phyloP scores from a whole-genome alignment of 2,113 vertebrate genomes.

The Lophura nycthemera region DNA sequence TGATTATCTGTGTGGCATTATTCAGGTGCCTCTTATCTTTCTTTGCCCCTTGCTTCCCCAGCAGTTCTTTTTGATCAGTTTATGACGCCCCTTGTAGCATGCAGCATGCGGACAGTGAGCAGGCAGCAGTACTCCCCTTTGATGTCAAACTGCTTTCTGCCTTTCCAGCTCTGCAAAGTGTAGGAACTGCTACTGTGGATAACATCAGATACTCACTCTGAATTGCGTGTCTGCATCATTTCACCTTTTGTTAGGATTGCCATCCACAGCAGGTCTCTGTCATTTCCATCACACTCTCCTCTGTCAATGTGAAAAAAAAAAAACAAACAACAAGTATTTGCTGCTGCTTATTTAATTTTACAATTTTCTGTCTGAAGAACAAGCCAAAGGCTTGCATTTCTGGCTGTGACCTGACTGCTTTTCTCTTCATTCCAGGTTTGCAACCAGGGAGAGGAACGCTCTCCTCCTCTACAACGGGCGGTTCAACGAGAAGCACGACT shows the following conservation, averaged over 20 bases:
- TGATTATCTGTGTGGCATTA: background rate
- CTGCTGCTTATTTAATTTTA: background rate
- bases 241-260: background rate
- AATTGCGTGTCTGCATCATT: background rate
- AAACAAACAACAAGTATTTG: background rate
- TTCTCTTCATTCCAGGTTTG: conserved; percentile 82
- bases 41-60: background rate
- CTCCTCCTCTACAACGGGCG: conserved; percentile 95
- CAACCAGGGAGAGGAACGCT: conserved; percentile 88
- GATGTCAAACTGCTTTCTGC: background rate
- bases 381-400: background rate
- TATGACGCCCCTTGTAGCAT: background rate
- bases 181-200: background rate
- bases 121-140: background rate
- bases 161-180: background rate
- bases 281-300: background rate
- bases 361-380: background rate
- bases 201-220: background rate
- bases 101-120: background rate
- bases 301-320: background rate
- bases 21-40: conserved; percentile 18
- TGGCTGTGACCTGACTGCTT: background rate
- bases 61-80: background rate
- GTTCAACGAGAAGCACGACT: conserved; percentile 98
- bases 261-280: background rate